Conservation (phyloP, 2,888 invertebrate species). For the Tupiocoris notatus region DNA sequence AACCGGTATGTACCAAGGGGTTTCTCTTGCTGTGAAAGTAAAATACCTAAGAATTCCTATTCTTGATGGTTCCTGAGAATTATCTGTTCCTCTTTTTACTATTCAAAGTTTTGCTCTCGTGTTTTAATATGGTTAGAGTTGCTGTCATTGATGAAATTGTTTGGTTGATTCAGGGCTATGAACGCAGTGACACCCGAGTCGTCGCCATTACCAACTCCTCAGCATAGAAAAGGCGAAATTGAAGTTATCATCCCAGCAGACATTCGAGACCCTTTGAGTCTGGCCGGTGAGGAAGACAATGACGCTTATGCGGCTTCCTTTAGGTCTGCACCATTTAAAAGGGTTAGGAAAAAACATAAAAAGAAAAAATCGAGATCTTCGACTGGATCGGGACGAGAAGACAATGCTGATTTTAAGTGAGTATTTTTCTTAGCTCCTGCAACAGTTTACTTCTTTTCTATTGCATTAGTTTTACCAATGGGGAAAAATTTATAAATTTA, state of each 20-base stretch:
- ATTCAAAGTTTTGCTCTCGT: neutral
- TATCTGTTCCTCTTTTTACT: too few species aligned
- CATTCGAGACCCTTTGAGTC: constrained; percentile 86
- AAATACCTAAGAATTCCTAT: too few species aligned
- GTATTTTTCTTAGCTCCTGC: constrained; percentile 1
- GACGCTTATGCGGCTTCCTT: constrained; percentile 72
- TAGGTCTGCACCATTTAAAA: constrained; percentile 62
- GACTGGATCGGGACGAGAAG: constrained; percentile 38
- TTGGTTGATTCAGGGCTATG: constrained; percentile 63
- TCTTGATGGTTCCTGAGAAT: too few species aligned
- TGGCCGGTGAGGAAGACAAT: constrained; percentile 67
- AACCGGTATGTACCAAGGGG: constrained; percentile 49
- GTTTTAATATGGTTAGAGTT: neutral
- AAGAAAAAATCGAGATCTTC: constrained; percentile 53
- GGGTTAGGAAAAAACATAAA: constrained; percentile 62
- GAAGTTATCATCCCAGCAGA: constrained; percentile 92
- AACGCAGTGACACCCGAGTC: constrained; percentile 90
- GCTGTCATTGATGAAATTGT: too few species aligned
- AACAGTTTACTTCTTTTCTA: too few species aligned
- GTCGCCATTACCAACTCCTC: constrained; percentile 84
- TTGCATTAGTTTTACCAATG: too few species aligned
- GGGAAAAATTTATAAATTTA: too few species aligned
- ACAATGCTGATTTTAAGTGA: constrained; percentile 37
- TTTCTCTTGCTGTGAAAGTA: neutral
- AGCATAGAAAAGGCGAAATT: constrained; percentile 73